A percentile compares a stretch with the other conserved stretches of the same genome.
Evolutionary conservation across 2,888 invertebrate genomes (phyloP).

Genomic region (Cryptosula pallasiana): DNA sequence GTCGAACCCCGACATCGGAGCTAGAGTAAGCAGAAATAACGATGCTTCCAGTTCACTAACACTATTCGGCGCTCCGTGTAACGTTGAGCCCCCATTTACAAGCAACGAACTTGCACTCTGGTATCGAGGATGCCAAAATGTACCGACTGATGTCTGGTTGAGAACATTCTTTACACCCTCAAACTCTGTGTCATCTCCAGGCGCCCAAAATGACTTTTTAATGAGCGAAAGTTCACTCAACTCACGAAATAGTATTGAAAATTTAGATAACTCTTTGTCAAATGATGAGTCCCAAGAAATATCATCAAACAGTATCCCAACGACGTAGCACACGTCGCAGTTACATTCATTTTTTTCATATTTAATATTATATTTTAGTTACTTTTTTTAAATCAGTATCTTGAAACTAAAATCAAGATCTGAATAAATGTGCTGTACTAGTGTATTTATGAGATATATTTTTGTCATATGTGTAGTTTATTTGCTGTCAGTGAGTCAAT

Average conservation of each 20-base stretch:
- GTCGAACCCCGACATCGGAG: constrained; percentile 49
- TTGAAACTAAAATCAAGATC: too few relatives aligned
- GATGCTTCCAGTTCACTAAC: constrained; percentile 38
- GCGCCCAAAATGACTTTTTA: background rate
- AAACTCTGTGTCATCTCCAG: background rate
- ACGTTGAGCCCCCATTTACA: constrained; percentile 53
- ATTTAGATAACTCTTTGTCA: background rate
- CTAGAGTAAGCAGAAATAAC: constrained; percentile 43
- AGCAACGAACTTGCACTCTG: constrained; percentile 50
- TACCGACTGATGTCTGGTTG: constrained; percentile 56
- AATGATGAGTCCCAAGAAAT: background rate
- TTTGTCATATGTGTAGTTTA: background rate
- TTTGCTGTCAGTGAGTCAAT: too few relatives aligned
- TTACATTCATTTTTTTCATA: background rate
- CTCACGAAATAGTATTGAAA: background rate
- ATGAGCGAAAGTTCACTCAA: background rate
- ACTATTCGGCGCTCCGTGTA: constrained; percentile 56
- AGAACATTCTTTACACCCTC: constrained; percentile 26
- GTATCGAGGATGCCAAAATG: constrained; percentile 56
- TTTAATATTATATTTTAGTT: background rate
- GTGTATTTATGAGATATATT: too few relatives aligned
- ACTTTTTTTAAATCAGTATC: too few relatives aligned
- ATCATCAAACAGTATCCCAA: background rate
- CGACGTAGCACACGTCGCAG: background rate
- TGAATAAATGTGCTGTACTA: too few relatives aligned